Evolutionary conservation across 2,797 vertebrate genomes (phyloP), one percentile per base, ranked within the genome.

Genomic region (Diplodus puntazzo): DNA sequence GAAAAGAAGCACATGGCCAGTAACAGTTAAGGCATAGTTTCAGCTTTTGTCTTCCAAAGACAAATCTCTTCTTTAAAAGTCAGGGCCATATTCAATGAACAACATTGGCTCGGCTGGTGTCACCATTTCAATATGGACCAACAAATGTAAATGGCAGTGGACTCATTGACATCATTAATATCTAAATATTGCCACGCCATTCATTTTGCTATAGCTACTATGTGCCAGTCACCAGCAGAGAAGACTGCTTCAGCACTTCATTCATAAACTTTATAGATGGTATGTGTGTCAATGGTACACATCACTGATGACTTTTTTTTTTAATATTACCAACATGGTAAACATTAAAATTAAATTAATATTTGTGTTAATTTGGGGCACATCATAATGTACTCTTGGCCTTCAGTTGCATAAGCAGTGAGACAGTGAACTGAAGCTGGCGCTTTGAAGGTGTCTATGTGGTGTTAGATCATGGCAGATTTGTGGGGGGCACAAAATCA

Each of bases 291-390:
- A 57, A 34, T 39, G 14, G 16, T 23, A 14, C 59, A 60, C 57
- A 11, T 54, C 49, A 72, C 72, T 34, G 64, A 65, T 25, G 53
- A 43, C 17, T n/a, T 61, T 34, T 1, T 70, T 10, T 25, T 58
- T 55, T 52, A 77, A 67, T 67, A 61, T 84, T 82, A 88, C 84
- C 85, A 87, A 82, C 82, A 74, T 54, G 74, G 73, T 89, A 87
- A 83, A 85, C 18, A 60, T 63, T 77, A 55, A 64, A 77, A 79
- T 25, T 55, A 55, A 73, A 30, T 69, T 62, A 71, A 71, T 43
- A n/a, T 63, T 39, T 20, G 39, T 68, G 45, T 45, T 65, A 50
- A 73, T 39, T 80, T 75, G 18, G 79, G 79, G 71, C 45, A 58
- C 50, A 60, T 74, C 13, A 42, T 73, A 53, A 20, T 25, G 53